Percentiles rank a stretch among this genome's conserved stretches.
Evolutionary conservation across 2,888 invertebrate species (phyloP).

Genomic region (Dryococelus australis): DNA sequence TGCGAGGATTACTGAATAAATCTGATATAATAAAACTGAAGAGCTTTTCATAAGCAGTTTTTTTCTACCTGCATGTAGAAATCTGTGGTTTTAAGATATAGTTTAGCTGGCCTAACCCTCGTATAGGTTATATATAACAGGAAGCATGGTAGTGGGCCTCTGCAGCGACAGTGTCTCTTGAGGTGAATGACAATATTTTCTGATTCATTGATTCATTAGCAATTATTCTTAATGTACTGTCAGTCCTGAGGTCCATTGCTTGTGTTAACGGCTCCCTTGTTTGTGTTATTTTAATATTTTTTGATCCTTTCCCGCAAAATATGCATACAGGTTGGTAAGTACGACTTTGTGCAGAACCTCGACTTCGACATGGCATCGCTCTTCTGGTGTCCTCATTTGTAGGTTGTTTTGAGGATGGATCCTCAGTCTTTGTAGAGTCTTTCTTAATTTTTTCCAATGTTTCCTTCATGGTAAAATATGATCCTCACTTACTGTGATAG

Average conservation of each 20-base stretch:
- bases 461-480: constrained; percentile 5
- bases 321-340: not conserved
- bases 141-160: constrained; percentile 3
- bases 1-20: constrained; percentile 20
- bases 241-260: constrained; percentile 3
- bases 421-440: not conserved
- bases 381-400: not conserved
- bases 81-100: not conserved
- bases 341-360: not conserved
- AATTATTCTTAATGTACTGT: not conserved
- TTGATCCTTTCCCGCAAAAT: not conserved
- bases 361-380: not conserved
- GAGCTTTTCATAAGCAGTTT: not conserved
- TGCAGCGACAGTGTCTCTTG: not conserved
- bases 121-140: not conserved
- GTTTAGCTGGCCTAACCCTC: not conserved
- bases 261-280: constrained; percentile 19
- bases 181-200: not conserved
- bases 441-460: not conserved
- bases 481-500: not conserved
- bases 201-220: constrained; percentile 1
- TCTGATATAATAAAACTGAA: not conserved
- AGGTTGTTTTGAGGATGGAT: not conserved
- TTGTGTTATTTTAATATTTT: not conserved
- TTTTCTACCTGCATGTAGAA: not conserved